A percentile compares a stretch with the other conserved stretches of the same genome.
These are phyloP conservation scores for Myxocyprinus asiaticus DNA, from an alignment of 2,113 vertebrate species.

Conservation along the genomic window DNA sequence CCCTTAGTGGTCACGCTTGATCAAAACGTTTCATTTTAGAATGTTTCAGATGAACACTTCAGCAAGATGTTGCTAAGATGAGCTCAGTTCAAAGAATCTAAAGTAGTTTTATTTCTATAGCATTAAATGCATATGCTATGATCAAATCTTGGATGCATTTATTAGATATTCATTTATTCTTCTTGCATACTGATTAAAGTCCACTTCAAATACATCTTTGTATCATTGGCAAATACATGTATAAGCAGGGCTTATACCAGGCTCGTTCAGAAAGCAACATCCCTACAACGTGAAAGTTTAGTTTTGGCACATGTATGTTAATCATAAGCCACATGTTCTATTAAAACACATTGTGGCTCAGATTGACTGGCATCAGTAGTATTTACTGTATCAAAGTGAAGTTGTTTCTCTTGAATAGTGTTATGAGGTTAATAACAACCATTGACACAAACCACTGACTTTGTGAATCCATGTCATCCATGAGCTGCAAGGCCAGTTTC, in stretches of 20 bases:
- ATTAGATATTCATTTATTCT: too few species aligned
- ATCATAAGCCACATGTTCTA: conserved; percentile 10
- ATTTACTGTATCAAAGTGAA: not conserved
- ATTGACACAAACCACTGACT: not conserved
- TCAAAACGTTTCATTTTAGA: too few species aligned
- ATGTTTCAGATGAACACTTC: too few species aligned
- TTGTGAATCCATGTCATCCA: not conserved
- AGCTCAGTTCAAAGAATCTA: too few species aligned
- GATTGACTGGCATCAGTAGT: not conserved
- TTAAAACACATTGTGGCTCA: not conserved
- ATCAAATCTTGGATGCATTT: too few species aligned
- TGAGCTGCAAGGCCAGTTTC: not conserved
- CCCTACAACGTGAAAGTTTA: not conserved
- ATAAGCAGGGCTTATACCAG: too few species aligned
- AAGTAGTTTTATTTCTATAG: too few species aligned
- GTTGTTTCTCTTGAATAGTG: conserved; percentile 3
- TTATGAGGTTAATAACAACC: not conserved
- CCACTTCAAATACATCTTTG: not conserved
- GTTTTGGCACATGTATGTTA: not conserved
- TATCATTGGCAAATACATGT: not conserved
- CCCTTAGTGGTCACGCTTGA: too few species aligned
- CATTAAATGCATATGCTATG: too few species aligned
- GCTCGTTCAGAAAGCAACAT: too few species aligned
- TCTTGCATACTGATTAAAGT: too few species aligned
- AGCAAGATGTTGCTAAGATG: too few species aligned